phyloP scores from a whole-genome alignment of 2,888 invertebrate genomes.

The Eupithecia tripunctaria region DNA sequence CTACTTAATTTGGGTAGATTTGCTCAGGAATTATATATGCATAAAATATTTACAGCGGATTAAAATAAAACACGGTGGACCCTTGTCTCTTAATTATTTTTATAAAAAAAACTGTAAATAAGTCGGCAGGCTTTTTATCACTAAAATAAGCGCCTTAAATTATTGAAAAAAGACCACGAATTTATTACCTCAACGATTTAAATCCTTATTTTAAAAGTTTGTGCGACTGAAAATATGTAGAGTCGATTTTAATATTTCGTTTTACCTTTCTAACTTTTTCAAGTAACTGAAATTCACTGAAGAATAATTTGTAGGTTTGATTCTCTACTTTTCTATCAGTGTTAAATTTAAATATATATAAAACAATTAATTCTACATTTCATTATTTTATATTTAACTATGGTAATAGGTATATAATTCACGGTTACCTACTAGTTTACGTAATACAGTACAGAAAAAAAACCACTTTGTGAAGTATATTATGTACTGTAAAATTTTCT shows the following conservation, averaged over 20 bases:
- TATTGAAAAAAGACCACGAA: conserved; percentile 65
- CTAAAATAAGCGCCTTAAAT: conserved; percentile 64
- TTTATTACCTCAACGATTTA: conserved; percentile 63
- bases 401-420: too few species aligned
- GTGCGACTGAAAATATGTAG: conserved; percentile 28
- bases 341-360: too few species aligned
- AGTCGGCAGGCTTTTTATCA: conserved; percentile 76
- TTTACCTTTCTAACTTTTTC: not conserved
- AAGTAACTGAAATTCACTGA: too few species aligned
- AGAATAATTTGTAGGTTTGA: not conserved
- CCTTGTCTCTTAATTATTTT: conserved; percentile 25
- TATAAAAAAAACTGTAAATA: conserved; percentile 54
- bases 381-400: not conserved
- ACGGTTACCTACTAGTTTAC: too few species aligned
- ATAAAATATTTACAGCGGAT: not conserved
- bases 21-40: too few species aligned
- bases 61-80: not conserved
- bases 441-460: not conserved
- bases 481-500: not conserved
- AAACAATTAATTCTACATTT: too few species aligned
- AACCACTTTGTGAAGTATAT: not conserved
- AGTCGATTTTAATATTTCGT: conserved; percentile 12
- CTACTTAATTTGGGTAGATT: too few species aligned
- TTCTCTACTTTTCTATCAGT: not conserved
- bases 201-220: conserved; percentile 55